Evolutionary conservation across 2,888 invertebrate species (phyloP).

Genomic region (Agriopis marginaria): DNA sequence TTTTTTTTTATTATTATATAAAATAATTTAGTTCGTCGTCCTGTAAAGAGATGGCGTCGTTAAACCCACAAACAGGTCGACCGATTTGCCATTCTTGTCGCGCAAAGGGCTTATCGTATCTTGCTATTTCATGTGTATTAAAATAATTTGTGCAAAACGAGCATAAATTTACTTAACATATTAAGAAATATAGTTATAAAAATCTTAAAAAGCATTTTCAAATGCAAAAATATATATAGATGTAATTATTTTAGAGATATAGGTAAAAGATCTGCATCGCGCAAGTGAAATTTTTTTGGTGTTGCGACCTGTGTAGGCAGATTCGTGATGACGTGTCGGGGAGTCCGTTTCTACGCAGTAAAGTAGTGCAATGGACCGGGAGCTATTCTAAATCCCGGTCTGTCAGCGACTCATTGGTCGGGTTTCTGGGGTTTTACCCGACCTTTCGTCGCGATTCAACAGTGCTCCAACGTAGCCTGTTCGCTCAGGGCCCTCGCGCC

Average conservation of each 20-base stretch:
- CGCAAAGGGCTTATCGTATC: conserved; percentile 10
- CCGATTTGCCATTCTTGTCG: conserved; percentile 40
- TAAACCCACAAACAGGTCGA: conserved; percentile 6
- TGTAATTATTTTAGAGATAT: not conserved
- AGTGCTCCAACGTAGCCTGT: conserved; percentile 23
- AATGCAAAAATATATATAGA: not conserved
- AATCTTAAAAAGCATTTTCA: not conserved
- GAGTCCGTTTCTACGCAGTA: conserved; percentile 75
- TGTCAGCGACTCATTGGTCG: conserved; percentile 43
- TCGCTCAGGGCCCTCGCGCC: conserved; percentile 19
- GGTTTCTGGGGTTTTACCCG: conserved; percentile 40
- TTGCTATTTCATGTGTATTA: conserved; percentile 10
- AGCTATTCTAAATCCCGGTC: conserved; percentile 57
- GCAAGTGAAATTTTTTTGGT: conserved; percentile 49
- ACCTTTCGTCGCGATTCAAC: conserved; percentile 14
- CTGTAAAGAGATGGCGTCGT: conserved; percentile 51
- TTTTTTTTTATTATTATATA: too few relatives aligned
- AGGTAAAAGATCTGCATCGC: conserved; percentile 50
- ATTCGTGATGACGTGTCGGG: conserved; percentile 21
- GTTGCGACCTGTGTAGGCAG: conserved; percentile 31
- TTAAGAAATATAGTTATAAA: not conserved
- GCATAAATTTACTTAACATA: not conserved
- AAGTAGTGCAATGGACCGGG: conserved; percentile 60
- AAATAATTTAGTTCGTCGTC: conserved; percentile 30
- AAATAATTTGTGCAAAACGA: conserved; percentile 1